These are phyloP conservation scores for Haplotaxodon microlepis DNA, from an alignment of 2,113 vertebrate species.

Conservation along the genomic window DNA sequence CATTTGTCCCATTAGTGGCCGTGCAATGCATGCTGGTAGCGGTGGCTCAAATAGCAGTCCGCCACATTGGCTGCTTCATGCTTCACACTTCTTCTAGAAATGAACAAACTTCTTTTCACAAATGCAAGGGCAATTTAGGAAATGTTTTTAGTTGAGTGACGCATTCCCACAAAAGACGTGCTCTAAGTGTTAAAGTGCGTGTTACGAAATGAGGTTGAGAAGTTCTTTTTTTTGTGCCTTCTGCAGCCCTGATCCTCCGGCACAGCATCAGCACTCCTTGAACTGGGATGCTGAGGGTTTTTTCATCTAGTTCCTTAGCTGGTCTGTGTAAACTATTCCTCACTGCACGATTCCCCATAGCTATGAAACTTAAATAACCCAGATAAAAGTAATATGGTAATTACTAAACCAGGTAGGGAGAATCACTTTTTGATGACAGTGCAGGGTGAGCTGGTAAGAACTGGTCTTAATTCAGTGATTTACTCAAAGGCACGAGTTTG, in stretches of 20 bases:
- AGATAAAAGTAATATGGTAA: constrained; percentile 47
- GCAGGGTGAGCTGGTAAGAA: neutral
- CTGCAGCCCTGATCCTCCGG: neutral
- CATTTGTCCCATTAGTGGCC: neutral
- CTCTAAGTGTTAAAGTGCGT: neutral
- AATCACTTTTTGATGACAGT: constrained; percentile 7
- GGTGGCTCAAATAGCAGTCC: neutral
- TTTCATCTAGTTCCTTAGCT: neutral
- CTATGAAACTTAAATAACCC: constrained; percentile 13
- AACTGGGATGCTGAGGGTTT: neutral
- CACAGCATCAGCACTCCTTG: constrained; percentile 10
- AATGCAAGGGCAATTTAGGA: neutral
- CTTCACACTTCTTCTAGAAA: neutral
- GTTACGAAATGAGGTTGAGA: neutral
- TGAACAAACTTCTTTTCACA: neutral
- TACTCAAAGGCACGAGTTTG: neutral
- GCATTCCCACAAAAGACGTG: neutral
- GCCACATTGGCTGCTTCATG: neutral
- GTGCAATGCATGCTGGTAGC: neutral
- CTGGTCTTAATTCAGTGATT: neutral
- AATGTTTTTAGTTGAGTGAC: neutral
- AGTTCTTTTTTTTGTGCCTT: neutral
- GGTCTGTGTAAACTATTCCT: neutral
- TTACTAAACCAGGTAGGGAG: constrained; percentile 21
- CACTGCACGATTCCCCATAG: neutral